Conservation (phyloP, 2,113 vertebrate species). For the Trachemys scripta region DNA sequence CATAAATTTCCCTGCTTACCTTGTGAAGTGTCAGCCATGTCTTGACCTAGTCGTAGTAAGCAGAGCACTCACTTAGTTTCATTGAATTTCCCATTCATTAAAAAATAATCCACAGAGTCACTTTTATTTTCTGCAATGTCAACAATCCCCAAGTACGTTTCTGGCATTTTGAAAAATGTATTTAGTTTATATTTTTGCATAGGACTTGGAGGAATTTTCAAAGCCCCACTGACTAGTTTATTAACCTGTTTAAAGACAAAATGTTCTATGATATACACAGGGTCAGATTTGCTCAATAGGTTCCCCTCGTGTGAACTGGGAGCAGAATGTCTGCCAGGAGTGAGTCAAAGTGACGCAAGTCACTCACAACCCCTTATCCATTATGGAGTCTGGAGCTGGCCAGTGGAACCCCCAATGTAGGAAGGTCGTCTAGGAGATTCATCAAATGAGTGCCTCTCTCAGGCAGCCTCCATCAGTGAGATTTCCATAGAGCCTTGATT, state of each 20-base stretch:
- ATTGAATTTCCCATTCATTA: background rate
- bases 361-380: rapidly evolving
- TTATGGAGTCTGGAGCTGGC: background rate
- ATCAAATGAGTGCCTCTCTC: background rate
- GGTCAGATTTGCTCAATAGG: background rate
- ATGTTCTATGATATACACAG: background rate
- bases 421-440: background rate
- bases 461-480: background rate
- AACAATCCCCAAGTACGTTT: background rate
- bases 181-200: background rate
- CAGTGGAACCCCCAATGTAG: background rate
- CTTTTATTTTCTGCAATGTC: background rate
- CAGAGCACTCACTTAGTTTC: background rate
- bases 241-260: background rate
- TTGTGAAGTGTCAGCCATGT: background rate
- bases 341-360: background rate
- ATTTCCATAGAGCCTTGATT: background rate
- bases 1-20: background rate
- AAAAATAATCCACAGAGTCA: background rate
- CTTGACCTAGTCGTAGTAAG: background rate
- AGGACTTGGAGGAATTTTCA: background rate
- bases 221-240: background rate
- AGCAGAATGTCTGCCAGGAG: background rate
- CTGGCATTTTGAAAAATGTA: background rate
- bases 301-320: background rate